Conservation (phyloP, 2,888 invertebrate genomes). For the Mayetiola destructor region DNA sequence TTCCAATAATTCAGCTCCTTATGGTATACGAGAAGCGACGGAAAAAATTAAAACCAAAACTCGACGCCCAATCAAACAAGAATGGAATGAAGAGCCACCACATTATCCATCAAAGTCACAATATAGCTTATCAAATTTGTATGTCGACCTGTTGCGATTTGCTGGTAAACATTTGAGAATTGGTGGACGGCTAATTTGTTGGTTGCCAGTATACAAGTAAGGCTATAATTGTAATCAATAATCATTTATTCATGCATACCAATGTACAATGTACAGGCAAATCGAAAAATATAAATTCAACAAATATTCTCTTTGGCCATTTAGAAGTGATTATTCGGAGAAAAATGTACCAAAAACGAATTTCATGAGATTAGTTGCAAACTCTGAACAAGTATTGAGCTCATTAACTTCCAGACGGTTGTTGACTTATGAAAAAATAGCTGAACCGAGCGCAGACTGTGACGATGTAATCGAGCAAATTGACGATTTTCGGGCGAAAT, state of each 20-base stretch:
- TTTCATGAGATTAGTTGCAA: slow-evolving; percentile 59
- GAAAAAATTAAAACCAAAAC: slow-evolving; percentile 48
- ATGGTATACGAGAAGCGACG: slow-evolving; percentile 90
- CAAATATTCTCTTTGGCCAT: background rate
- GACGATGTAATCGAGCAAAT: slow-evolving; percentile 23
- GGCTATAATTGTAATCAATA: no score
- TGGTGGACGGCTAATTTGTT: slow-evolving; percentile 77
- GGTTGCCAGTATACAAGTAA: slow-evolving; percentile 71
- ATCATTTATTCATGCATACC: background rate
- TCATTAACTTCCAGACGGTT: slow-evolving; percentile 66
- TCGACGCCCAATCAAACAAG: slow-evolving; percentile 43
- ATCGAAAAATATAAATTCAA: slow-evolving; percentile 12
- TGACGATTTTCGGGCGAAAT: slow-evolving; percentile 41
- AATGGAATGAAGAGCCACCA: slow-evolving; percentile 36
- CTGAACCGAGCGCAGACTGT: slow-evolving; percentile 19
- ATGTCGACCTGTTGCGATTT: slow-evolving; percentile 71
- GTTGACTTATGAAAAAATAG: slow-evolving; percentile 69
- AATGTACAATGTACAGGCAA: background rate
- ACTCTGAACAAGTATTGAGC: slow-evolving; percentile 80
- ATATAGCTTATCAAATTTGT: slow-evolving; percentile 70
- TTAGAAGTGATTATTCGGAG: slow-evolving; percentile 57
- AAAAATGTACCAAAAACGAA: slow-evolving; percentile 66
- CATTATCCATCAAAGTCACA: slow-evolving; percentile 76
- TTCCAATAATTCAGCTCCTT: slow-evolving; percentile 63
- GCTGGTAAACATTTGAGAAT: slow-evolving; percentile 59